Evolutionary conservation across 2,888 invertebrate species (phyloP).

Genomic region (Drosophila mayaguana): DNA sequence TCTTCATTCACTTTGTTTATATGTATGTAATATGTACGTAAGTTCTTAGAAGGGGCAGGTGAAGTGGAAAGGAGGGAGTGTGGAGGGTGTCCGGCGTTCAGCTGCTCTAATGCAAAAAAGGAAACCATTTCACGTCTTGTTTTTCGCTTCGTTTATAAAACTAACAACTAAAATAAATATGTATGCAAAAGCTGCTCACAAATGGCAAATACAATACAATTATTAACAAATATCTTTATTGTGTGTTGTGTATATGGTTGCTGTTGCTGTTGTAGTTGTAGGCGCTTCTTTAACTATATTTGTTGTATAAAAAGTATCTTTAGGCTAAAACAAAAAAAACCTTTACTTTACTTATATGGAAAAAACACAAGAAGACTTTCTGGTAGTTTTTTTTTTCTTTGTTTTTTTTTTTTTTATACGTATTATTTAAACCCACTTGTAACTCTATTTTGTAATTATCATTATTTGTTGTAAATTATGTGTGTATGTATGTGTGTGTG

Average conservation of each 20-base stretch:
- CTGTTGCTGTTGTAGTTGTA: conserved; percentile 39
- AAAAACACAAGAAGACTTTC: conserved; percentile 63
- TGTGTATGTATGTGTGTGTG: conserved; percentile 23
- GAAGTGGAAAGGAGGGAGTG: background rate
- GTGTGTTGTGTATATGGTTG: conserved; percentile 34
- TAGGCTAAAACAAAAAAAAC: conserved; percentile 39
- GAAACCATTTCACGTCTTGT: conserved; percentile 54
- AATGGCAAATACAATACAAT: conserved; percentile 50
- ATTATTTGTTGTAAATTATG: conserved; percentile 59
- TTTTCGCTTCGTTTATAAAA: conserved; percentile 2
- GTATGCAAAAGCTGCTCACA: conserved; percentile 35
- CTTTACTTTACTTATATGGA: conserved; percentile 54
- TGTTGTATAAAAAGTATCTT: conserved; percentile 43
- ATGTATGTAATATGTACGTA: conserved; percentile 30
- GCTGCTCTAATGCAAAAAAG: conserved; percentile 31
- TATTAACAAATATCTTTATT: conserved; percentile 74
- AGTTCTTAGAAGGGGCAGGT: conserved; percentile 7
- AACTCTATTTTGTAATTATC: conserved; percentile 70
- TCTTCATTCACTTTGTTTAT: conserved; percentile 1
- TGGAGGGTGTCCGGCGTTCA: conserved; percentile 20
- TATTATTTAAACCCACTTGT: conserved; percentile 53
- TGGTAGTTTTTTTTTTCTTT: conserved; percentile 30
- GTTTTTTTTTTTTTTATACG: conserved; percentile 32
- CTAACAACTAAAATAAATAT: conserved; percentile 38
- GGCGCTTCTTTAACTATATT: conserved; percentile 43